Base-by-base conservation (phyloP, 2,888 invertebrate genomes). In the Tigriopus californicus region DNA sequence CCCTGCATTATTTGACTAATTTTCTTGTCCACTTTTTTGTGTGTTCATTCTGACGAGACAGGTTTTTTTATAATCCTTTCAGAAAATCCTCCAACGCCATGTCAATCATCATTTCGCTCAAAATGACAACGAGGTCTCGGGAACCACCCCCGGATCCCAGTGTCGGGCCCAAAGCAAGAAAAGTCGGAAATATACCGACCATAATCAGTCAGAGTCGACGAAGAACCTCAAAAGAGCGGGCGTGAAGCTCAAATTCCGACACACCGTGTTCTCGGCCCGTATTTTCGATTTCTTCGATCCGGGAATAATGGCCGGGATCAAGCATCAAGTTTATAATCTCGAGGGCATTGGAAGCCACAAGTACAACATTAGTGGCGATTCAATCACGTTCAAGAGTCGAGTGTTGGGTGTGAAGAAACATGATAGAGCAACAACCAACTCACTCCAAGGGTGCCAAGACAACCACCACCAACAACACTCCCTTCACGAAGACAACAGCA, bases 271-370 rank as follows among this genome's bases (percentile, higher is more conserved):
- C 47, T 57, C 80, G 71, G 79, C 80, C 64, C 73, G 80, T 69
- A 75, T 81, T 73, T 75, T 80, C 67, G 77, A 94, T 74, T 91
- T 85, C 75, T 87, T 92, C 73, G 94, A 94, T 74, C 75, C 82
- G 64, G 85, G 91, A 57, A 83, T 85, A 64, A 91, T 92, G 92
- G 90, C 91, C 72, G 84, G 86, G 0, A 76, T 94, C 47, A 83
- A 86, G 70, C 33, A 33, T 33, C 33, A 33, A 33, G 33, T 33
- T 8, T 33, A 33, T 33, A 33, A 33, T 33, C 33, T 33, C 33
- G 33, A 33, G 33, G 4, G 33, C 33, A 33, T 33, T 33, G 33
- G 33, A 33, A 33, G 33, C 33, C 33, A 33, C 33, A 33, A 33
- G 33, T 33, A 33, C 33, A 33, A 33, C 33, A 33, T 33, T 33